phyloP scores from a whole-genome alignment of 2,113 vertebrate species.

The Oryctolagus cuniculus region DNA sequence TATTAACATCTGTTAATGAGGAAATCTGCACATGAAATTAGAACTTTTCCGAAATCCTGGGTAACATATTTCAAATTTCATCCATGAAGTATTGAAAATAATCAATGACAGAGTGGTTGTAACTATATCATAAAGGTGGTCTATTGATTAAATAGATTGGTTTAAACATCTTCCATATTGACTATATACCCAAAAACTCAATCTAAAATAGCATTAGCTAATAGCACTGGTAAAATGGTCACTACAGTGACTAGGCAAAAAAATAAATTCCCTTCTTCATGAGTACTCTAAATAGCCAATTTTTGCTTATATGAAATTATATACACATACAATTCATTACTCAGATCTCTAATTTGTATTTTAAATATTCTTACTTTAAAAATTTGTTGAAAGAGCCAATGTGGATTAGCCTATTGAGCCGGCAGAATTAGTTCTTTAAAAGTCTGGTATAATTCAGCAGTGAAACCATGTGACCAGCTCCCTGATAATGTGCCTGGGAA shows the following conservation, averaged over 20 bases:
- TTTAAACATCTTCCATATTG: not conserved
- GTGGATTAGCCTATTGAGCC: too few relatives aligned
- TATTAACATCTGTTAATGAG: constrained; percentile 36
- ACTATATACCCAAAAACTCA: not conserved
- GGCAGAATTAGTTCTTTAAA: too few relatives aligned
- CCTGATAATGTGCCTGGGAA: too few relatives aligned
- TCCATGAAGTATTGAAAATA: constrained; percentile 43
- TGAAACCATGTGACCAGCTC: too few relatives aligned
- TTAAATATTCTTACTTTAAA: not conserved
- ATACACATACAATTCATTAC: not conserved
- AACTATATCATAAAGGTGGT: constrained; percentile 8
- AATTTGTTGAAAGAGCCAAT: not conserved
- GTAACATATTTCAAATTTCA: constrained; percentile 1
- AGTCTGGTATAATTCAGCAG: too few relatives aligned
- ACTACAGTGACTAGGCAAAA: not conserved
- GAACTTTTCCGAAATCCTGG: not conserved
- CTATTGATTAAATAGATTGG: constrained; percentile 33
- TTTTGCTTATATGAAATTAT: not conserved
- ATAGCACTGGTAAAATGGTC: not conserved
- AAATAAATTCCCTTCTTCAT: not conserved
- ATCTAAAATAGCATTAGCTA: not conserved
- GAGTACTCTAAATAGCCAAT: not conserved
- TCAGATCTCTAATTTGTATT: not conserved
- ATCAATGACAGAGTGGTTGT: constrained; percentile 36
- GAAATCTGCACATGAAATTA: constrained; percentile 52